Evolutionary conservation across 2,888 invertebrate species (phyloP), one percentile per base, ranked within the genome.

Genomic region (Lamellibrachia satsuma): DNA sequence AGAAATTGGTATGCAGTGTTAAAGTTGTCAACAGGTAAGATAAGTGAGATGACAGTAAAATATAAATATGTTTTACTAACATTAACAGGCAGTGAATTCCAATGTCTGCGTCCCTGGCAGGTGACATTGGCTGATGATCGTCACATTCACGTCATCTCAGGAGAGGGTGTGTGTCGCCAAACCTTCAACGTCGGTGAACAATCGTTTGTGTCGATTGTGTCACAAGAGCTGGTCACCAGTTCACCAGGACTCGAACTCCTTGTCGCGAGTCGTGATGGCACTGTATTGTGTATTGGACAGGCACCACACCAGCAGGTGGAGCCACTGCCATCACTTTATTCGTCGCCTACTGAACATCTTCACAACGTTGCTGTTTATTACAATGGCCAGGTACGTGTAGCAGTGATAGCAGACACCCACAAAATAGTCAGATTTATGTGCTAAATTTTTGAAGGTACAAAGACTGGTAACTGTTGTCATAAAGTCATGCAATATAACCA

Each of bases 251-350:
- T 95, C 90, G 96, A 96, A 94, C 91, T 96, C 39, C 94, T 96
- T 27, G 94, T 96, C 52, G 94, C 96, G 22, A 96, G 96, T 52
- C 95, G 94, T 92, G 96, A 96, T 93, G 96, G 96, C 51, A 95
- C 95, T 90, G 92, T 96, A n/a, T 94, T 96, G 52, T 96, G 96
- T 93, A 93, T 96, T 91, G 95, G 95, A 75, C 75, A 75, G 75
- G 75, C 75, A 75, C 75, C 75, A 22, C 15, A 75, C 6, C 22
- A 75, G 22, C 75, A 75, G 75, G 75, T 75, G 75, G 75, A 75
- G 22, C 75, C 75, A 75, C 75, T 75, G 75, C 22, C 75, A 15
- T 22, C 75, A 3, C 75, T 75, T 15, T 75, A 75, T 75, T 75
- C 75, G 75, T 75, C 75, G 22, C 2, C 75, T 22, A 22, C 22